Percentiles rank a stretch among this genome's conserved stretches.
Conservation (phyloP, 2,113 vertebrate genomes). For the Nothoprocta pentlandii region DNA sequence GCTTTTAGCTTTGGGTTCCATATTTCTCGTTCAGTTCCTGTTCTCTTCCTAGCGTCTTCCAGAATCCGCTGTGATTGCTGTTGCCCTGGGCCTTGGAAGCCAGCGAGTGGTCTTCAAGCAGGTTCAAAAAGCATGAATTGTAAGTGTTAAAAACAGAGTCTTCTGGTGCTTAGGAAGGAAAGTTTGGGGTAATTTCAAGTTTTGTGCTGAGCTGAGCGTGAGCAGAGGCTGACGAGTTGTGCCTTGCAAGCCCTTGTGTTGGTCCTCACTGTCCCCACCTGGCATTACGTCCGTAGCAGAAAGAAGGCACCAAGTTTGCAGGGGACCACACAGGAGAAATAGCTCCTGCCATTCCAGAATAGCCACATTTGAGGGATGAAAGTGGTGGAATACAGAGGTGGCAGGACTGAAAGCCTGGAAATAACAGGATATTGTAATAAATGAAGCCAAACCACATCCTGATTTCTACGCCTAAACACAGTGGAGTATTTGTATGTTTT, state of each 20-base stretch:
- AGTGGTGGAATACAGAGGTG: not conserved
- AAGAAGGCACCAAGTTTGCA: not conserved
- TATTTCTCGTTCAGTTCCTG: not conserved
- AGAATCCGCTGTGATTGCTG: not conserved
- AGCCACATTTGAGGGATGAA: not conserved
- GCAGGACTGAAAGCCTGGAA: not conserved
- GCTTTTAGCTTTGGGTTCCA: not conserved
- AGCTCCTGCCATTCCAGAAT: not conserved
- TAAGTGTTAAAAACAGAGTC: not conserved
- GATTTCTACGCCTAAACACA: not conserved
- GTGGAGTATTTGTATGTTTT: not conserved
- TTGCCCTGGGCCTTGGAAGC: not conserved
- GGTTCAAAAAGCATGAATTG: rapidly evolving
- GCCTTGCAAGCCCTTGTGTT: not conserved
- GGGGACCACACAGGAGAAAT: not conserved
- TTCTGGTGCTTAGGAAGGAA: not conserved
- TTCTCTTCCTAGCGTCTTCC: not conserved
- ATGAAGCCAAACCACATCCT: not conserved
- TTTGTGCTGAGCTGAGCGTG: not conserved
- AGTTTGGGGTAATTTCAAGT: not conserved
- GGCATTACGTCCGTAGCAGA: not conserved
- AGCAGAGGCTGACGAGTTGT: not conserved
- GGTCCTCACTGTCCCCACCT: not conserved
- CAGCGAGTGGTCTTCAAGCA: rapidly evolving
- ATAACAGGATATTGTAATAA: rapidly evolving